Percentiles rank a stretch among this genome's conserved stretches.
Conservation (phyloP, 2,113 vertebrate genomes). For the Sebastes fasciatus region DNA sequence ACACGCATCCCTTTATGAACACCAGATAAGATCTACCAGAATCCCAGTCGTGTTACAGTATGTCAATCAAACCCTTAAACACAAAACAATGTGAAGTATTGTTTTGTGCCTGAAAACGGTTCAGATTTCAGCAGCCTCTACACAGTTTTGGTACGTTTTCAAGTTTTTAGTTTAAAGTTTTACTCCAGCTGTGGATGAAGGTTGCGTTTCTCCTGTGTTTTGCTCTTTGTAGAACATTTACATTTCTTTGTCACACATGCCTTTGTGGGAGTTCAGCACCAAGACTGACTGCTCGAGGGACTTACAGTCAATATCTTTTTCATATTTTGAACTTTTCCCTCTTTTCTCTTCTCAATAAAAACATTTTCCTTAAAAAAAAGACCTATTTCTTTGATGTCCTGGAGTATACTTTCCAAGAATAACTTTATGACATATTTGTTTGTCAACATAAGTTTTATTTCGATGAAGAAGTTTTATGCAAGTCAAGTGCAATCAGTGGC, state of each 20-base stretch:
- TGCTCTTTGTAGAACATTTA: slow-evolving; percentile 18
- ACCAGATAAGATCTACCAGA: not conserved
- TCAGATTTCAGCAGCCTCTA: not conserved
- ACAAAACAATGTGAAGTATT: not conserved
- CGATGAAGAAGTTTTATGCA: too few species aligned
- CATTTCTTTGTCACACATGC: slow-evolving; percentile 23
- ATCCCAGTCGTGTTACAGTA: not conserved
- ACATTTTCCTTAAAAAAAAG: not conserved
- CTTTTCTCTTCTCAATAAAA: not conserved
- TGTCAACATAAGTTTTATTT: too few species aligned
- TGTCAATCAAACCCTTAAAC: not conserved
- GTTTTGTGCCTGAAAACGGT: not conserved
- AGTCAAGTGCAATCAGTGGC: slow-evolving; percentile 46
- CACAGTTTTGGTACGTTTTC: not conserved
- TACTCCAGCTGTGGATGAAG: not conserved
- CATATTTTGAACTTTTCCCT: not conserved
- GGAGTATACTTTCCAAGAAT: not conserved
- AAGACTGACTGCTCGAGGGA: not conserved
- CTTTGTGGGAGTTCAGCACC: slow-evolving; percentile 25
- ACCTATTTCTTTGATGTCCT: not conserved
- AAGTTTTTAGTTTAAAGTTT: not conserved
- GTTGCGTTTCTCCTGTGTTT: not conserved
- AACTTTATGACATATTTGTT: not conserved
- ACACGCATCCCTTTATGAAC: too few species aligned
- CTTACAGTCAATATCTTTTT: not conserved